Evolutionary conservation across 1,140 invertebrate genomes (phyloP).

Genomic region (Planococcus citri): DNA sequence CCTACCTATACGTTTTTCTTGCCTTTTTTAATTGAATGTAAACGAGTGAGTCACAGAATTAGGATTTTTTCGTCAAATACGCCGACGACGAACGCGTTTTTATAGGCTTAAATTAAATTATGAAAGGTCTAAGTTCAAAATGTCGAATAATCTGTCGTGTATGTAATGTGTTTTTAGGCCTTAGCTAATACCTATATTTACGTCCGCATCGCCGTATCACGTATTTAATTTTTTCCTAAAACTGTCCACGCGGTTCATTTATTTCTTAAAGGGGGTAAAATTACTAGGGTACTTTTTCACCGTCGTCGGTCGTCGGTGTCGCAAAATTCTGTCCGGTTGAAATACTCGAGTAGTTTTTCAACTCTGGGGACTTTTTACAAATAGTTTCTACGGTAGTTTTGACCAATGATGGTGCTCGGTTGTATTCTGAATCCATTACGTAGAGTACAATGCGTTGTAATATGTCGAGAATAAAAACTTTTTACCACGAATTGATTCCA

Average conservation of each 20-base stretch:
- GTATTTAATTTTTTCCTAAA: slow-evolving; percentile 2
- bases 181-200: too few relatives aligned
- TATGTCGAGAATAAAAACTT: too few relatives aligned
- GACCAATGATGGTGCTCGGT: too few relatives aligned
- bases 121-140: background rate
- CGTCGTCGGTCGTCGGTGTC: background rate
- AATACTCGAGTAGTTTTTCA: background rate
- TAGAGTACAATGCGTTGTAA: too few relatives aligned
- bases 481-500: too few relatives aligned
- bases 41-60: background rate
- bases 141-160: background rate
- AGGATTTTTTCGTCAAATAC: background rate
- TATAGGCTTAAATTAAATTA: background rate
- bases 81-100: too few relatives aligned
- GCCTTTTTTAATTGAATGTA: background rate
- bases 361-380: background rate
- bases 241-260: background rate
- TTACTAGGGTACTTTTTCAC: background rate
- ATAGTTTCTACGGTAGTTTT: background rate
- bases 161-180: background rate
- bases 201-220: background rate
- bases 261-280: background rate
- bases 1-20: too few relatives aligned
- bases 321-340: background rate
- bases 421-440: too few relatives aligned